phyloP scores from a whole-genome alignment of 2,113 vertebrate genomes.

The Struthidea cinerea region DNA sequence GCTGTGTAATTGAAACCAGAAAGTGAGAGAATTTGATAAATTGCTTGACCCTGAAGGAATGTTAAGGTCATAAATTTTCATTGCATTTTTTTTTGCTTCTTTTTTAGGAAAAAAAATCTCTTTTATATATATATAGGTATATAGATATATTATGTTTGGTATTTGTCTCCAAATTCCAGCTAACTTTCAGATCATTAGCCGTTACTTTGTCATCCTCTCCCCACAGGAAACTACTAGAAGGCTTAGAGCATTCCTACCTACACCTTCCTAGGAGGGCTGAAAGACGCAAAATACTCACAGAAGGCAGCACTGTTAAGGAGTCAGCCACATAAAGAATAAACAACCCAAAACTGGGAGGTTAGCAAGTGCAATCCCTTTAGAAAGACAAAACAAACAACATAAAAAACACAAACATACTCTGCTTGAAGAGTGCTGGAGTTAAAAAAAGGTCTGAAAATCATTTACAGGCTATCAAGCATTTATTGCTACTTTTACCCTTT shows the following conservation, averaged over 20 bases:
- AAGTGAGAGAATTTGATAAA: constrained; percentile 98
- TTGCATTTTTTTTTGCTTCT: constrained; percentile 73
- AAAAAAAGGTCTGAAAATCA: not conserved
- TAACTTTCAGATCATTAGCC: constrained; percentile 54
- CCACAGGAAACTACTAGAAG: constrained; percentile 20
- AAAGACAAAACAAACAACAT: not conserved
- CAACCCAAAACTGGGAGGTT: not conserved
- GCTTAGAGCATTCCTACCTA: not conserved
- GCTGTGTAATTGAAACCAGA: constrained; percentile 99
- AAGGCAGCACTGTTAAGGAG: not conserved
- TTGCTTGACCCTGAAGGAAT: constrained; percentile 98
- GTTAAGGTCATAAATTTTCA: constrained; percentile 96
- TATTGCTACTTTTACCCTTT: not conserved
- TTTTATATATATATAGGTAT: not conserved
- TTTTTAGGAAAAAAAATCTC: constrained; percentile 18
- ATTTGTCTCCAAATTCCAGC: constrained; percentile 68
- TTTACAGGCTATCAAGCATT: not conserved
- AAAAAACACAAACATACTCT: not conserved
- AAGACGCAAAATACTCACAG: not conserved
- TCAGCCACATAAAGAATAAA: not conserved
- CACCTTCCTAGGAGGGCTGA: constrained; percentile 11
- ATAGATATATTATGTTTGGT: constrained; percentile 74
- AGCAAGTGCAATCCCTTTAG: constrained; percentile 34
- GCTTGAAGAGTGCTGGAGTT: constrained; percentile 1
- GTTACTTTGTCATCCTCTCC: not conserved